Conservation (phyloP, 1,140 invertebrate species). For the Hypsibius dujardini region DNA sequence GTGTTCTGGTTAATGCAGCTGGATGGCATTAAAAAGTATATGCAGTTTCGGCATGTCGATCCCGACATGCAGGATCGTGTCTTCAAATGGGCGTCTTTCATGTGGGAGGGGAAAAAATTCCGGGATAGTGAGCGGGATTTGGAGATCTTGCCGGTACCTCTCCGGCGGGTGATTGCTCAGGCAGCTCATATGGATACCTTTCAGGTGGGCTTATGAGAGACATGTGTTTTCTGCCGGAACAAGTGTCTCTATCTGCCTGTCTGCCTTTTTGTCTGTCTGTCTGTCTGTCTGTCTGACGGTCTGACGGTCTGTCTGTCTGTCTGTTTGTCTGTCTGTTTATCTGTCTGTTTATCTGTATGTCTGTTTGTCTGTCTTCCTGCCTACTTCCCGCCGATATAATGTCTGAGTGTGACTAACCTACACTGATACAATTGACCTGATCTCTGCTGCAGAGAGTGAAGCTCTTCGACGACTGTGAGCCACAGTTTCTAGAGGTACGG, state of each 20-base stretch:
- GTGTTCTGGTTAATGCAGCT: neutral
- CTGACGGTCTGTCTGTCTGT: too few species aligned
- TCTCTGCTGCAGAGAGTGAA: slow-evolving; percentile 14
- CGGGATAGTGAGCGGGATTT: neutral
- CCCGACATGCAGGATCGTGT: slow-evolving; percentile 8
- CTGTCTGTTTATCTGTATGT: neutral
- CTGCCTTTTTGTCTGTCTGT: too few species aligned
- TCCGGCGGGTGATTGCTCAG: neutral
- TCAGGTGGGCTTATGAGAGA: neutral
- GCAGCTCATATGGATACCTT: slow-evolving; percentile 12
- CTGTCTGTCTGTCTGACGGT: too few species aligned
- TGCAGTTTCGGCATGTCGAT: slow-evolving; percentile 8
- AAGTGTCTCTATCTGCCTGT: neutral
- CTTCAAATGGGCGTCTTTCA: slow-evolving; percentile 12
- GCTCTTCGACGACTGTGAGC: slow-evolving; percentile 15
- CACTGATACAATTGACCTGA: neutral
- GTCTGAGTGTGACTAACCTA: neutral
- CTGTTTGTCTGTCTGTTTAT: too few species aligned
- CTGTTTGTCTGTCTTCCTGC: neutral
- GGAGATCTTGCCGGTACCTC: slow-evolving; percentile 9
- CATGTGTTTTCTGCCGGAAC: neutral
- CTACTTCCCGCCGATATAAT: neutral
- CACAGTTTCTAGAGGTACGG: slow-evolving; percentile 4
- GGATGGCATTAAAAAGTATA: neutral
- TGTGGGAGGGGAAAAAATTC: slow-evolving; percentile 9